phyloP scores from a whole-genome alignment of 2,888 invertebrate species.

The Boloria euphrosyne region DNA sequence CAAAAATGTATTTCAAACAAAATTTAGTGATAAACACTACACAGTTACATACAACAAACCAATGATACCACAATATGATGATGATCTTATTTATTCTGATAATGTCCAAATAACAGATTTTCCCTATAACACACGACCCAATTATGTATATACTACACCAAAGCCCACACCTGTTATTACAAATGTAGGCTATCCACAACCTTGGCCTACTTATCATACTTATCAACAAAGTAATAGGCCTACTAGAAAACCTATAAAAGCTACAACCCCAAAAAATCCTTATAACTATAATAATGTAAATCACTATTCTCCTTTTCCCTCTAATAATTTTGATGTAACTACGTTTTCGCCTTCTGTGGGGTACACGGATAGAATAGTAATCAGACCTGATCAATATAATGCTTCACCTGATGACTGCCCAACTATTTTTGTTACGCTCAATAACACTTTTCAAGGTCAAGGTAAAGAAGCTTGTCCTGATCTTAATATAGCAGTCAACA shows the following conservation, averaged over 20 bases:
- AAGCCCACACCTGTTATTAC: conserved; percentile 71
- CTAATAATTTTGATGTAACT: conserved; percentile 64
- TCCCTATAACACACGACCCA: conserved; percentile 54
- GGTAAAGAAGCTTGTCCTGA: conserved; percentile 86
- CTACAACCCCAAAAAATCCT: conserved; percentile 58
- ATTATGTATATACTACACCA: conserved; percentile 61
- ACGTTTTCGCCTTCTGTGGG: conserved; percentile 68
- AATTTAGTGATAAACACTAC: conserved; percentile 48
- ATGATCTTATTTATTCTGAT: conserved; percentile 58
- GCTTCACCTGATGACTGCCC: conserved; percentile 78
- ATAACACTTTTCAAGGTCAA: conserved; percentile 78
- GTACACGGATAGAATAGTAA: conserved; percentile 74
- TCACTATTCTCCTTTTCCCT: conserved; percentile 55
- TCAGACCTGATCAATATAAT: conserved; percentile 74
- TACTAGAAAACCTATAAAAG: conserved; percentile 57
- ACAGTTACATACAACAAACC: conserved; percentile 52
- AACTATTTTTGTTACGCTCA: conserved; percentile 80
- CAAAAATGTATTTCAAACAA: conserved; percentile 43
- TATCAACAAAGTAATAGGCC: conserved; percentile 47
- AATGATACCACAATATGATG: conserved; percentile 53
- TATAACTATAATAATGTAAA: conserved; percentile 61
- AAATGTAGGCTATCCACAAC: conserved; percentile 67
- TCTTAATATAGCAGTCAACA: conserved; percentile 86
- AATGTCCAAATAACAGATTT: conserved; percentile 60
- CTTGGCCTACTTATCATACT: conserved; percentile 43